These are phyloP conservation scores for Eriosoma lanigerum DNA, from an alignment of 1,140 invertebrate species.

Conservation along the genomic window DNA sequence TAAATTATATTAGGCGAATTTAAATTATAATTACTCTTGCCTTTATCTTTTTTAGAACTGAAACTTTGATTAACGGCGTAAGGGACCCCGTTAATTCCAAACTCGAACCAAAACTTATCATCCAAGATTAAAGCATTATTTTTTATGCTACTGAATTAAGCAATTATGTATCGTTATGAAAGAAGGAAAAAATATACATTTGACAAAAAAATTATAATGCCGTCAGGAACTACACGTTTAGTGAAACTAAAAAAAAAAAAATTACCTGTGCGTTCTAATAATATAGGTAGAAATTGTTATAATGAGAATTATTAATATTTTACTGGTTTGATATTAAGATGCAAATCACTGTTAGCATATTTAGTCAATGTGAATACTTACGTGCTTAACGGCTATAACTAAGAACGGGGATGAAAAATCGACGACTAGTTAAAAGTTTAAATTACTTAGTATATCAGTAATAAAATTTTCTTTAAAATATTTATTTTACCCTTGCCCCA, in stretches of 20 bases:
- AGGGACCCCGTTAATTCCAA: too few relatives aligned
- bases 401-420: not conserved
- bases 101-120: slow-evolving; percentile 29
- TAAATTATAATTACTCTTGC: slow-evolving; percentile 35
- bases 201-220: too few relatives aligned
- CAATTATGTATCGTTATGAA: not conserved
- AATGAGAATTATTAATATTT: not conserved
- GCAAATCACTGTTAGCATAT: not conserved
- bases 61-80: slow-evolving; percentile 28
- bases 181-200: not conserved
- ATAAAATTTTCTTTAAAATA: slow-evolving; percentile 28
- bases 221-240: too few relatives aligned
- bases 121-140: slow-evolving; percentile 25
- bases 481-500: not conserved
- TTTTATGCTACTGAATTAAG: slow-evolving; percentile 14
- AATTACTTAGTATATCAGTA: slow-evolving; percentile 5
- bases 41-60: slow-evolving; percentile 23
- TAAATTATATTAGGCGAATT: slow-evolving; percentile 29
- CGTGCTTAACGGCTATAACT: not conserved
- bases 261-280: too few relatives aligned
- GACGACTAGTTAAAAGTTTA: not conserved
- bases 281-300: too few relatives aligned
- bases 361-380: not conserved
- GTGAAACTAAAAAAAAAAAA: too few relatives aligned
- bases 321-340: not conserved